These are phyloP conservation scores for Myxocyprinus asiaticus DNA, from an alignment of 2,113 vertebrate genomes.

Conservation along the genomic window DNA sequence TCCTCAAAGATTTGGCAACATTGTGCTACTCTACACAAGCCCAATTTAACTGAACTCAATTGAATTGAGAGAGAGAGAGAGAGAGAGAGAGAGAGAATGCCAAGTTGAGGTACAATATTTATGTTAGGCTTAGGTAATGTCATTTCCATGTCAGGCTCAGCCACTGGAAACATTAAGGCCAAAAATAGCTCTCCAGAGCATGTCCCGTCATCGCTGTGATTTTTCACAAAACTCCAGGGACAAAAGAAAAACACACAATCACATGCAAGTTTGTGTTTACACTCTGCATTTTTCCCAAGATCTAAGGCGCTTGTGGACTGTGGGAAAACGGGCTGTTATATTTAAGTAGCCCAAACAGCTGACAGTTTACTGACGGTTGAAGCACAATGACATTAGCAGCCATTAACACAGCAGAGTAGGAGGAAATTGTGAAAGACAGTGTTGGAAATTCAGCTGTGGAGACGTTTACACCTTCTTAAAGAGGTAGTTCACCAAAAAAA, in stretches of 20 bases:
- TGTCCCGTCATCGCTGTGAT: constrained; percentile 5
- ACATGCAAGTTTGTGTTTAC: constrained; percentile 36
- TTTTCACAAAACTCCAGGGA: constrained; percentile 31
- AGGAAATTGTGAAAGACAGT: constrained; percentile 24
- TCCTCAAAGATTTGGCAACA: no score
- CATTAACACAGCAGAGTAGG: background rate
- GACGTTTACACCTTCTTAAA: constrained; percentile 17
- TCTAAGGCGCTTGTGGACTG: constrained; percentile 10
- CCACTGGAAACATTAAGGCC: background rate
- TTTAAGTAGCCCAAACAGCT: constrained; percentile 33
- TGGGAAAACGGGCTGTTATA: constrained; percentile 11
- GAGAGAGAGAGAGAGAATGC: no score
- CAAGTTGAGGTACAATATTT: no score
- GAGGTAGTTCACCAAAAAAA: no score
- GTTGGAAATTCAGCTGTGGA: background rate
- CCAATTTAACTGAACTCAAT: no score
- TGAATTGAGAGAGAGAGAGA: no score
- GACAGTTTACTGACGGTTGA: constrained; percentile 30
- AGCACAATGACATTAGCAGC: constrained; percentile 32
- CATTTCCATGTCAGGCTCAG: background rate
- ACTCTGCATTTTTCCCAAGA: constrained; percentile 41
- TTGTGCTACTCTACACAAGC: no score
- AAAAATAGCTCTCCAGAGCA: background rate
- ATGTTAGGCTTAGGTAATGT: no score
- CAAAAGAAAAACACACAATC: constrained; percentile 41